These are phyloP conservation scores for Drosophila acutilabella DNA, from an alignment of 2,888 invertebrate genomes.

Conservation along the genomic window DNA sequence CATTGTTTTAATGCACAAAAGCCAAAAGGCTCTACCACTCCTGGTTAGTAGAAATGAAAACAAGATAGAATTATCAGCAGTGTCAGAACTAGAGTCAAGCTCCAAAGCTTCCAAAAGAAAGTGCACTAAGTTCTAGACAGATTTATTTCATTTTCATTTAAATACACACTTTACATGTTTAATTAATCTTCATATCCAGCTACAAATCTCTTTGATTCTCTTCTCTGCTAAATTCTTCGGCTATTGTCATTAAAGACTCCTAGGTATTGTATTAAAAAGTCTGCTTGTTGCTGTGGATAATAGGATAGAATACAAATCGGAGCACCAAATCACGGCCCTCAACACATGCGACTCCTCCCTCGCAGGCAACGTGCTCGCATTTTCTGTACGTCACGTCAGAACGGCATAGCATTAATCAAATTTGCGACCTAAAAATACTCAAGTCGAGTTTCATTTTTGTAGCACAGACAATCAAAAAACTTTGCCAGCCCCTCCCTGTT, in stretches of 20 bases:
- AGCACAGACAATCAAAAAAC: constrained; percentile 74
- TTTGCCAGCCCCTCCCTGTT: constrained; percentile 35
- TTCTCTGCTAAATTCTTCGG: constrained; percentile 11
- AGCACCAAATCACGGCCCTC: constrained; percentile 62
- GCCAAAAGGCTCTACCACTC: background rate
- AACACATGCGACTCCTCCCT: constrained; percentile 38
- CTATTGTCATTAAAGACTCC: constrained; percentile 43
- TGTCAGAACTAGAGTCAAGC: background rate
- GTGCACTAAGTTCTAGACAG: background rate
- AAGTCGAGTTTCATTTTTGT: constrained; percentile 61
- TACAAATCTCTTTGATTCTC: background rate
- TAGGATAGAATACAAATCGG: constrained; percentile 70
- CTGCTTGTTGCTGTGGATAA: constrained; percentile 61
- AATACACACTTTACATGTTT: constrained; percentile 15
- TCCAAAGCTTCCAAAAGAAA: background rate
- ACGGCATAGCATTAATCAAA: constrained; percentile 72
- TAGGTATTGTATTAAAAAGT: constrained; percentile 31
- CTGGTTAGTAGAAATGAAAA: background rate
- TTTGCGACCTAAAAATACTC: constrained; percentile 74
- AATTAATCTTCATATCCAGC: constrained; percentile 53
- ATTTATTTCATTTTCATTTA: constrained; percentile 1
- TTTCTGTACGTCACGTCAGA: constrained; percentile 42
- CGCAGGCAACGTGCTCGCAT: too few species aligned
- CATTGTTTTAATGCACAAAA: constrained; percentile 14
- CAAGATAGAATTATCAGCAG: background rate